A percentile compares a stretch with the other conserved stretches of the same genome.
phyloP scores from a whole-genome alignment of 2,113 vertebrate genomes.

The Paralichthys olivaceus region DNA sequence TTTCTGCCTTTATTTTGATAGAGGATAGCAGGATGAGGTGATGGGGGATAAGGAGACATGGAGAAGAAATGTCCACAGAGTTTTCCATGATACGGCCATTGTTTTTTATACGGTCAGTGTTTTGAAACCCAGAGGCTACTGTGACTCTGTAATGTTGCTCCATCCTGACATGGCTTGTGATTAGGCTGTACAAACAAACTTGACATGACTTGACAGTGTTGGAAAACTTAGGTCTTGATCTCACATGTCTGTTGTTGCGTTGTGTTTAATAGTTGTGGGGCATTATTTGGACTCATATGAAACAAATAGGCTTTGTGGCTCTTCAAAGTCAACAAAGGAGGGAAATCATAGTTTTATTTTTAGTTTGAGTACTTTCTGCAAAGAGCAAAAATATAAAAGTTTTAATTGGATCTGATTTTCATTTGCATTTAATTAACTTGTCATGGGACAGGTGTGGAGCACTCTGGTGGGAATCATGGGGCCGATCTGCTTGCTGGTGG shows the following conservation, averaged over 20 bases:
- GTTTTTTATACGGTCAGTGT: conserved; percentile 6
- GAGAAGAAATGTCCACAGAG: background rate
- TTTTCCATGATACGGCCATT: background rate
- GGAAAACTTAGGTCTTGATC: background rate
- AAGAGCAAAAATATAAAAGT: conserved; percentile 39
- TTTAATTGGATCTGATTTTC: conserved; percentile 64
- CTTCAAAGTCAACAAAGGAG: too few species aligned
- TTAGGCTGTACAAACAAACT: background rate
- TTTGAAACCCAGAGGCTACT: background rate
- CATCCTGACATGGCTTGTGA: background rate
- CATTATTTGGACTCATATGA: background rate
- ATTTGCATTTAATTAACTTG: conserved; percentile 84
- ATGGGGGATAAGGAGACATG: background rate
- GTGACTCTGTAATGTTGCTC: background rate
- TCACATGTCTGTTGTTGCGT: background rate
- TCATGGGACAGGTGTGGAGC: conserved; percentile 76
- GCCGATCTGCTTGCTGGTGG: conserved; percentile 57
- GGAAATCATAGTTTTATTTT: background rate
- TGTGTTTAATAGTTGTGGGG: background rate
- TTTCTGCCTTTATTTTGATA: background rate
- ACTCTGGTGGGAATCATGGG: conserved; percentile 55
- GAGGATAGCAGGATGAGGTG: background rate
- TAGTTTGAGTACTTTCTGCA: background rate
- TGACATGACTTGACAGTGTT: background rate
- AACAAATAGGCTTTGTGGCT: background rate